Base-by-base conservation (phyloP, 2,113 vertebrate genomes). In the Leiothrix lutea region DNA sequence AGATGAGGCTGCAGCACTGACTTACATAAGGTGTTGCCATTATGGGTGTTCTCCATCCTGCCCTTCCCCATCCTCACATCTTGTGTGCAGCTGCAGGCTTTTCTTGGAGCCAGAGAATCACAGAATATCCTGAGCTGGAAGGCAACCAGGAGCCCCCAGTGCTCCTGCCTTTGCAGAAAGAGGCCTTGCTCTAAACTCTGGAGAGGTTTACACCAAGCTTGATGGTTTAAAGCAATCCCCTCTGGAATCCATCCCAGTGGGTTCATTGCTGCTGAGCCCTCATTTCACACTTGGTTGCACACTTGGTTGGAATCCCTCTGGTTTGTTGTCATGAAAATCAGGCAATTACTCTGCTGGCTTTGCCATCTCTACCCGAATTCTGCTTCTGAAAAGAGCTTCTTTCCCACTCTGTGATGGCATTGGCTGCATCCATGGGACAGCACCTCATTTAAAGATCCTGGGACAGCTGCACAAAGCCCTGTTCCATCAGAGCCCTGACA, bases 321-420 rank as follows among this genome's bases (percentile, higher is more conserved):
- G 18, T 60, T 69, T 66, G 56, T 26, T 82, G 83, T 35, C 9
- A 1, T 48, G 62, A 65, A 88, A 57, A 53, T 66, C 56, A 45
- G 47, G 40, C 62, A 29, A 72, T 78, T 40, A 40, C 29, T 61
- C 38, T 11, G 3, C 84, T 80, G 2, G 42, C 60, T 95, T 81
- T 74, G 54, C 78, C 74, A 33, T 38, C 69, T 70, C 83, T 42
- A 7, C 56, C 84, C 73, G 35, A 33, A 66, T 57, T 77, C 66
- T 57, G 40, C 69, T 56, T 42, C 29, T 51, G 33, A 29, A 35
- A 78, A 58, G 38, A 71, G 23, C 23, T 31, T 0, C 3, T 15
- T 45, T 23, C 80, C 56, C 6, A 5, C 83, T 42, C 54, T 2
- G 0, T 13, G 51, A 2, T 2, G 20, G 24, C 0, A 0, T 22